Evolutionary conservation across 1,140 invertebrate species (phyloP).

Genomic region (Phymorhynchus buccinoides): DNA sequence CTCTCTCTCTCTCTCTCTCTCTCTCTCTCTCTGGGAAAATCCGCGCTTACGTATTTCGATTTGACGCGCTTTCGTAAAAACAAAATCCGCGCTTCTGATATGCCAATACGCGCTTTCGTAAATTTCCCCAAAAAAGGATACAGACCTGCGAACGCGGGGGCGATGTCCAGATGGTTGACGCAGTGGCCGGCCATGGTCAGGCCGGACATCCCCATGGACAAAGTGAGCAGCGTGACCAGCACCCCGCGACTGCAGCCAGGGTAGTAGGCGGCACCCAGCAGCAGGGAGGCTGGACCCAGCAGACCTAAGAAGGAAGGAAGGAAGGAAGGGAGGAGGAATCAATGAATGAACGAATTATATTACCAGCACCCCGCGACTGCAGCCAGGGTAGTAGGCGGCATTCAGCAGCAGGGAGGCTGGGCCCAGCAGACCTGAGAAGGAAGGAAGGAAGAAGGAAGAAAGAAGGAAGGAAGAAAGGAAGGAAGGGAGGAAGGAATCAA

Average conservation of each 20-base stretch:
- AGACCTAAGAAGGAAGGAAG: not conserved
- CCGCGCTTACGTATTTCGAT: too few species aligned
- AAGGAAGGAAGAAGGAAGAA: not conserved
- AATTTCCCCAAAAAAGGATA: too few species aligned
- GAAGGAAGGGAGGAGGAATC: too few species aligned
- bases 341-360: too few species aligned
- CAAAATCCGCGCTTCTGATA: too few species aligned
- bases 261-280: constrained; percentile 32
- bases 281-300: not conserved
- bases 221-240: constrained; percentile 85
- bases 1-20: too few species aligned
- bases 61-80: too few species aligned
- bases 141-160: too few species aligned
- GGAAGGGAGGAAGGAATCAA: not conserved
- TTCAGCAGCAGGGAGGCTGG: not conserved
- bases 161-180: too few species aligned
- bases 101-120: too few species aligned
- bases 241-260: constrained; percentile 59
- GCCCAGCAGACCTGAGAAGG: not conserved
- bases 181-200: constrained; percentile 90
- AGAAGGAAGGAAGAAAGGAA: not conserved
- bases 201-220: constrained; percentile 89
- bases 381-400: constrained; percentile 44
- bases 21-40: too few species aligned
- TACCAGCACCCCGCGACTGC: constrained; percentile 76